Evolutionary conservation across 2,888 invertebrate genomes (phyloP).

Genomic region (Dermolepida albohirtum): DNA sequence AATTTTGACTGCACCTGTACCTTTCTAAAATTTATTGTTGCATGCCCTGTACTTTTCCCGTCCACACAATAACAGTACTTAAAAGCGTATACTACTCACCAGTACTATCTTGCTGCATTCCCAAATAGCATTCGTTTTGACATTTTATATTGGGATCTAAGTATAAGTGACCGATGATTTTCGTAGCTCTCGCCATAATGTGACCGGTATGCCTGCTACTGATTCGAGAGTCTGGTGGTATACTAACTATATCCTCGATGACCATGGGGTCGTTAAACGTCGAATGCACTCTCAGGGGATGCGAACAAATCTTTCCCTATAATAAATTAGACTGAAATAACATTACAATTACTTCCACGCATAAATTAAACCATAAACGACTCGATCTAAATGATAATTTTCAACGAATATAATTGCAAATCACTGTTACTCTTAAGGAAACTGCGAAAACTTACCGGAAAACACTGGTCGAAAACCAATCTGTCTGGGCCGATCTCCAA

Average conservation of each 20-base stretch:
- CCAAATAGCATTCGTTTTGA: constrained; percentile 80
- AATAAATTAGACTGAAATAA: constrained; percentile 21
- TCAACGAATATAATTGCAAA: too few species aligned
- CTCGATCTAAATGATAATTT: too few species aligned
- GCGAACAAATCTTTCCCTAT: constrained; percentile 82
- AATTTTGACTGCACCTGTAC: too few species aligned
- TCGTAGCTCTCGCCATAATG: constrained; percentile 67
- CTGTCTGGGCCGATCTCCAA: constrained; percentile 76
- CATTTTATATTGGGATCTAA: constrained; percentile 83
- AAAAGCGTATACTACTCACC: constrained; percentile 66
- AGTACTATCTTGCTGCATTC: constrained; percentile 74
- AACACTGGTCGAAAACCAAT: constrained; percentile 80
- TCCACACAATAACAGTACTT: too few species aligned
- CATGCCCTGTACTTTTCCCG: too few species aligned
- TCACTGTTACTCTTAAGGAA: too few species aligned
- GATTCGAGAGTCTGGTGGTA: constrained; percentile 74
- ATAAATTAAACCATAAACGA: too few species aligned
- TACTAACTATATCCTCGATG: constrained; percentile 74
- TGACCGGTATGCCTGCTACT: constrained; percentile 67
- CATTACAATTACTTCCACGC: not conserved
- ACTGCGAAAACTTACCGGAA: constrained; percentile 74
- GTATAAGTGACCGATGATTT: constrained; percentile 71
- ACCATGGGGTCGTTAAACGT: constrained; percentile 85
- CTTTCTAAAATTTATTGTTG: too few species aligned
- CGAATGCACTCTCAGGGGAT: constrained; percentile 83